These are phyloP conservation scores for Avahi laniger DNA, from an alignment of 2,797 vertebrate genomes.

Conservation along the genomic window DNA sequence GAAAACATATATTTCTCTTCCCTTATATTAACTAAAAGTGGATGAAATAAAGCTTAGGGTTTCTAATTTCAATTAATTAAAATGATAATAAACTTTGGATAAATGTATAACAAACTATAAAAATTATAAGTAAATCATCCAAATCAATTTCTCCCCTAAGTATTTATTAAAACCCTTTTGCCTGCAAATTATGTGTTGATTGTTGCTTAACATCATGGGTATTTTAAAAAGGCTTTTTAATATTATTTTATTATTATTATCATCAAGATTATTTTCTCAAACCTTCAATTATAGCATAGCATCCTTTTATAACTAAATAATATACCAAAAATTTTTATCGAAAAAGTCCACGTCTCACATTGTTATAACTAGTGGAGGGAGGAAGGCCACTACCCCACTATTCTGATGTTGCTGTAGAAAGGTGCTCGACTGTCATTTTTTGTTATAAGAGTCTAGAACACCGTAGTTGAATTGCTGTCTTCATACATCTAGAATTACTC, in stretches of 20 bases:
- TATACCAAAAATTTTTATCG: neutral
- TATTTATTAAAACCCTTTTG: neutral
- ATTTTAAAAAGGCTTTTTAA: neutral
- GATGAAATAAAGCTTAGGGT: neutral
- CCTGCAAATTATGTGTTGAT: neutral
- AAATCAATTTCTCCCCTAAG: neutral
- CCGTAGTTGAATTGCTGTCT: neutral
- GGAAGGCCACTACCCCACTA: neutral
- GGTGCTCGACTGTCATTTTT: neutral
- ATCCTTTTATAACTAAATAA: neutral
- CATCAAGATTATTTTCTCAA: constrained; percentile 4
- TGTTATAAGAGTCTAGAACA: neutral
- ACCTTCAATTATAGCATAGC: neutral
- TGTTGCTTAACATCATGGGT: neutral
- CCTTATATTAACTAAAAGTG: neutral
- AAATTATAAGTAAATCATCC: neutral
- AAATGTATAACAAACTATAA: neutral
- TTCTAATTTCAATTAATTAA: neutral
- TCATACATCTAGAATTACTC: neutral
- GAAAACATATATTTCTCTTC: neutral
- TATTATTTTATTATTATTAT: neutral
- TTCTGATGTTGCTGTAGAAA: neutral
- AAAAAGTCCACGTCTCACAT: neutral
- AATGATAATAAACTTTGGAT: neutral
- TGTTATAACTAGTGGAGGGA: neutral